Evolutionary conservation across 2,888 invertebrate species (phyloP).

Genomic region (Mesodorylaimus sp.): DNA sequence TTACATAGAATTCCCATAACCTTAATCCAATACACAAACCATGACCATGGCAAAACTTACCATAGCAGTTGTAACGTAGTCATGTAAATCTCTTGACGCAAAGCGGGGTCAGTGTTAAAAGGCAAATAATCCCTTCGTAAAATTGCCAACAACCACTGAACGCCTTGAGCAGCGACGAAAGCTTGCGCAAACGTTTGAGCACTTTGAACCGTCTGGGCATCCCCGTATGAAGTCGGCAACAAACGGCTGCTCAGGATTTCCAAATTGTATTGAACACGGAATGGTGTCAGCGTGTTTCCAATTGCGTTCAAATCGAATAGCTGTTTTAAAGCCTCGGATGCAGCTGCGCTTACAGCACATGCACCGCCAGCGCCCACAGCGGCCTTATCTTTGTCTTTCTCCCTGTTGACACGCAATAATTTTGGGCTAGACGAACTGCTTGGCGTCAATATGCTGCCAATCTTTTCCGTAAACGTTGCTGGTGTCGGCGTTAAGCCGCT

Average conservation of each 20-base stretch:
- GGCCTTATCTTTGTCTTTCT: not conserved
- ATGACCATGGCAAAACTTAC: slow-evolving; percentile 18
- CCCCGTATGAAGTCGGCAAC: slow-evolving; percentile 32
- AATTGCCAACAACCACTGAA: slow-evolving; percentile 32
- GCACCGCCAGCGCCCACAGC: not conserved
- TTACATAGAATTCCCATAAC: not conserved
- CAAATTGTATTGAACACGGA: slow-evolving; percentile 36
- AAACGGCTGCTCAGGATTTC: slow-evolving; percentile 36
- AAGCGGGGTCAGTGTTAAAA: slow-evolving; percentile 33
- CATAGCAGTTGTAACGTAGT: slow-evolving; percentile 34
- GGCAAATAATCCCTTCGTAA: slow-evolving; percentile 34
- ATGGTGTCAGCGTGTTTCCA: slow-evolving; percentile 32
- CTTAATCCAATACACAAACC: not conserved
- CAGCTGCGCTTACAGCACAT: not conserved
- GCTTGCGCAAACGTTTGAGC: slow-evolving; percentile 32
- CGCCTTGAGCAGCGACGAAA: slow-evolving; percentile 34
- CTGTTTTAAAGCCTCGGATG: slow-evolving; percentile 26
- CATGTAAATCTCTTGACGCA: slow-evolving; percentile 35
- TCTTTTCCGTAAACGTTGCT: too few relatives aligned
- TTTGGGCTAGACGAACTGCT: too few relatives aligned
- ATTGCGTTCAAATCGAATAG: slow-evolving; percentile 30
- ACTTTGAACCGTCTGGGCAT: slow-evolving; percentile 22
- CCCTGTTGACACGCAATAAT: not conserved
- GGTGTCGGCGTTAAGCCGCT: slow-evolving; percentile 14
- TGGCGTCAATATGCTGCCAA: too few relatives aligned